Conservation (phyloP, 2,113 vertebrate genomes). For the Miniopterus natalensis region DNA sequence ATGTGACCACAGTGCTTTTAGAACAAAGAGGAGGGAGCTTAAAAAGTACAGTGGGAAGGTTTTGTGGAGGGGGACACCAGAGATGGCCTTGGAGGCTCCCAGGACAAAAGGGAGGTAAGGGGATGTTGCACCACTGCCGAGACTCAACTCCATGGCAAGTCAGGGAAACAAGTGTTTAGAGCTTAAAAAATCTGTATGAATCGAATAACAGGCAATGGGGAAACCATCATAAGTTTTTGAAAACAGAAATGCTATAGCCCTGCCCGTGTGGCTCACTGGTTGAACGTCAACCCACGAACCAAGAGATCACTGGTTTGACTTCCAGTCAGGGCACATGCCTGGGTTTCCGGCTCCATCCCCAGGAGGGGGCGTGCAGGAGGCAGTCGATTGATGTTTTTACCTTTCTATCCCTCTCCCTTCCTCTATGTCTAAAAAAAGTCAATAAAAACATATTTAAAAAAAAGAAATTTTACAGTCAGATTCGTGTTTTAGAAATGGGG, state of each 20-base stretch:
- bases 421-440: no score
- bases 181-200: background rate
- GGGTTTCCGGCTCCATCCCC: no score
- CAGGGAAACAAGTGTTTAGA: background rate
- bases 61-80: background rate
- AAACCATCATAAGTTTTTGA: background rate
- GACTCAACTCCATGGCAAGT: background rate
- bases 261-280: no score
- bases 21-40: background rate
- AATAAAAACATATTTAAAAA: no score
- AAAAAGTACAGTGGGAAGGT: background rate
- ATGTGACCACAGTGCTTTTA: background rate
- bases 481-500: background rate
- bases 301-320: no score
- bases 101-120: background rate
- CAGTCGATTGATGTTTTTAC: no score
- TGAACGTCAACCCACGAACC: no score
- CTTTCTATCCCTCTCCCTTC: no score
- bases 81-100: background rate
- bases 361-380: no score
- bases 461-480: background rate
- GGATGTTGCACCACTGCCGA: fast-evolving
- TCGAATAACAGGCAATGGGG: background rate
- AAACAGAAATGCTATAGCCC: background rate
- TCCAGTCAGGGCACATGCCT: no score